Base-by-base conservation (phyloP, 2,888 invertebrate species). In the Ophioninae sp. region DNA sequence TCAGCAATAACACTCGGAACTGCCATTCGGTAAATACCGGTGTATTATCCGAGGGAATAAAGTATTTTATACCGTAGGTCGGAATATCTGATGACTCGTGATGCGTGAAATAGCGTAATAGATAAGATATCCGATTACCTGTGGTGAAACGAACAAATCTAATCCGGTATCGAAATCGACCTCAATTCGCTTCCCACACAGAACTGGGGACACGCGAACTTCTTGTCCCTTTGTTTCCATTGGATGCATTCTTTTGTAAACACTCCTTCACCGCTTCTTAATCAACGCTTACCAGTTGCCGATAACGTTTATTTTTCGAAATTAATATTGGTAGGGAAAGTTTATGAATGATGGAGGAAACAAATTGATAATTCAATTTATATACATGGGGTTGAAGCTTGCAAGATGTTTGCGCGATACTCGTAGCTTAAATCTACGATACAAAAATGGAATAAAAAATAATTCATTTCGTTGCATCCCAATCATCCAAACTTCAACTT, bases 101-200 rank as follows among this genome's bases (percentile, higher is more conserved):
- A 69, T 77, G 77, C 65, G 62, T 74, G 74, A 78, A 80, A 78
- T 41, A 64, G 39, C 56, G n/a, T 50, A 56, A 73, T 69, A 62
- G 76, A 83, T 67, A 70, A 68, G 57, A 73, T 68, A 78, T 65
- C 64, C n/a, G 57, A 76, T 83, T 67, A 78, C 67, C 41, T 17
- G 37, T 62, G 23, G 37, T 30, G 13, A 64, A 20, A 50, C 30
- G 21, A 56, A 59, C 57, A 57, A 81, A 65, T 81, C 3, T 21
- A 62, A 81, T 64, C 41, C 80, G 50, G 37, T 30, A 70, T 64
- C 21, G 65, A 72, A 81, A 59, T 39, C 7, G 70, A 50, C 44
- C 44, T 76, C 13, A 56, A 75, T 78, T 50, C 17, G 17, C 50
- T 50, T 50, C 50, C 50, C 50, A 50, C 50, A 50, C 50, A 50